These are phyloP conservation scores for Synanthedon myopaeformis DNA, from an alignment of 2,888 invertebrate genomes.

Conservation along the genomic window DNA sequence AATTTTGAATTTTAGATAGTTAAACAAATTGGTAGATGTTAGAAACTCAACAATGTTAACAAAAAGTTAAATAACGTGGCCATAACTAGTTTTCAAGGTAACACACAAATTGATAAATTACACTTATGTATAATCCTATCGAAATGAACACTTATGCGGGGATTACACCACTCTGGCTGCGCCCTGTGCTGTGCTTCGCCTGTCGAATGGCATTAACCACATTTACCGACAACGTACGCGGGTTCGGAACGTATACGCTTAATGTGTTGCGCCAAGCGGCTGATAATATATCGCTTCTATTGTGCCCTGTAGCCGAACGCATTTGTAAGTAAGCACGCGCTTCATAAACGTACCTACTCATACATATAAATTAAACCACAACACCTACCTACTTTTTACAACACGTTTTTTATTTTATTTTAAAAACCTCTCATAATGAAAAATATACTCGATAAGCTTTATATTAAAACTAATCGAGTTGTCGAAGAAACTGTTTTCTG, in stretches of 20 bases:
- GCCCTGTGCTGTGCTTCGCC: slow-evolving; percentile 2
- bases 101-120: slow-evolving; percentile 54
- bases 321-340: slow-evolving; percentile 30
- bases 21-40: no score
- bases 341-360: slow-evolving; percentile 3
- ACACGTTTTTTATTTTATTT: no score
- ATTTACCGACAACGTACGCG: slow-evolving; percentile 2
- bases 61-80: slow-evolving; percentile 4
- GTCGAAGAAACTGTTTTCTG: no score
- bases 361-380: no score
- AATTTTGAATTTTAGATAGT: no score
- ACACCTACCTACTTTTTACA: no score
- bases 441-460: no score
- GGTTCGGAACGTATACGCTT: slow-evolving; percentile 8
- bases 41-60: background rate
- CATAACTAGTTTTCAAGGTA: background rate
- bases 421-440: no score
- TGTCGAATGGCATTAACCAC: slow-evolving; percentile 19
- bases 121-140: slow-evolving; percentile 40
- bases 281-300: slow-evolving; percentile 33
- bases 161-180: slow-evolving; percentile 33
- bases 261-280: slow-evolving; percentile 11
- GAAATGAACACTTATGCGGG: slow-evolving; percentile 43
- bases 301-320: slow-evolving; percentile 22
- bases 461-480: no score